These are phyloP conservation scores for Hydrolagus affinis DNA, from an alignment of 2,113 vertebrate species.

Conservation along the genomic window DNA sequence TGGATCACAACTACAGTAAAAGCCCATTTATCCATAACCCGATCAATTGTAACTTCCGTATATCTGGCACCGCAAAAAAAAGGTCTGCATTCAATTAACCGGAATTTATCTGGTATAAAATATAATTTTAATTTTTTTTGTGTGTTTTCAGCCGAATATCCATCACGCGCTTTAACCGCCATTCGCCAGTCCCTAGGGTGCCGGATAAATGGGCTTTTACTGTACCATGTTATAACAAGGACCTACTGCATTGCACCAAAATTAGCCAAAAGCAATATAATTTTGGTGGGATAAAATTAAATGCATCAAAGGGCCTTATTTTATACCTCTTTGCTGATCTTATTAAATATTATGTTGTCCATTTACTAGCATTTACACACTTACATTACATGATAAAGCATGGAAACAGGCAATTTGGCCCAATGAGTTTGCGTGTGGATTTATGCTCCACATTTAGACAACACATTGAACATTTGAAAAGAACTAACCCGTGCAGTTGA, in stretches of 20 bases:
- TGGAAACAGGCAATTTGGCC: neutral
- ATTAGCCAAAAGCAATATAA: neutral
- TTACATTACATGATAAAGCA: neutral
- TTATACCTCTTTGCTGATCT: no score
- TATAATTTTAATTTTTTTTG: no score
- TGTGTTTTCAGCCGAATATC: no score
- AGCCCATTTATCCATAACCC: no score
- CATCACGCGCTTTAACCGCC: neutral
- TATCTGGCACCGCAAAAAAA: no score
- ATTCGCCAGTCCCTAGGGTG: neutral
- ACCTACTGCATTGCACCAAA: neutral
- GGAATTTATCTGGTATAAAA: no score
- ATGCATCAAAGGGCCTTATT: no score
- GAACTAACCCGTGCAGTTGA: conserved; percentile 79
- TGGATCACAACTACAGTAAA: no score
- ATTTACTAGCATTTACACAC: neutral
- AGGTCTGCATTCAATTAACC: no score
- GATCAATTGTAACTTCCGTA: no score
- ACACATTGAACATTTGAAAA: neutral
- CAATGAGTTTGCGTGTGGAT: neutral
- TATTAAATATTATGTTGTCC: neutral
- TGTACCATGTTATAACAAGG: neutral
- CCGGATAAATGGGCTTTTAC: no score
- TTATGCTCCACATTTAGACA: neutral
- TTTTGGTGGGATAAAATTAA: neutral